Conservation (phyloP, 2,888 invertebrate species). For the Drosophila aldrichi region DNA sequence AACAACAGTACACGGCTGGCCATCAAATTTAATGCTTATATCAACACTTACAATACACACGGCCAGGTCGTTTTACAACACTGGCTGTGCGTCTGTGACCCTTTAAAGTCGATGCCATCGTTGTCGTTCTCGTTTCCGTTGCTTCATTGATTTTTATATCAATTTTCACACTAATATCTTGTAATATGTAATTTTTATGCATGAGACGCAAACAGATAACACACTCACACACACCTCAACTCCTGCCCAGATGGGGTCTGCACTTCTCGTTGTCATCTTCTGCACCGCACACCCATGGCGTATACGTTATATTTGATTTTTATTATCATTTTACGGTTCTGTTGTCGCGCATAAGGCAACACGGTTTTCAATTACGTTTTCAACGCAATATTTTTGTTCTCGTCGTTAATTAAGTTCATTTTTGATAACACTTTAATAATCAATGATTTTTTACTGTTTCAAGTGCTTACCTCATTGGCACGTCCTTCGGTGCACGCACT, state of each 20-base stretch:
- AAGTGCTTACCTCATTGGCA: constrained; percentile 50
- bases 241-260: constrained; percentile 9
- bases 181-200: constrained; percentile 79
- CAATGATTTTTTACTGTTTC: constrained; percentile 35
- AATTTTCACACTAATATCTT: constrained; percentile 81
- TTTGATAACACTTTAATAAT: constrained; percentile 79
- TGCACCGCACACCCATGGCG: constrained; percentile 44
- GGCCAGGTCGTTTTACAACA: constrained; percentile 63
- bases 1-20: constrained; percentile 38
- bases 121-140: constrained; percentile 32
- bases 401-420: constrained; percentile 76
- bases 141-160: constrained; percentile 80
- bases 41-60: constrained; percentile 74
- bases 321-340: constrained; percentile 53
- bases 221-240: constrained; percentile 8
- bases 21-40: constrained; percentile 80
- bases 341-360: constrained; percentile 25
- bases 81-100: constrained; percentile 54
- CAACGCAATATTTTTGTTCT: constrained; percentile 41
- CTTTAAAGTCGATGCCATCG: constrained; percentile 66
- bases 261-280: constrained; percentile 42
- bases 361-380: constrained; percentile 52
- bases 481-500: constrained; percentile 40
- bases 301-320: constrained; percentile 73
- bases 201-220: constrained; percentile 57